Conservation (phyloP, 2,113 vertebrate species). For the Equus przewalskii region DNA sequence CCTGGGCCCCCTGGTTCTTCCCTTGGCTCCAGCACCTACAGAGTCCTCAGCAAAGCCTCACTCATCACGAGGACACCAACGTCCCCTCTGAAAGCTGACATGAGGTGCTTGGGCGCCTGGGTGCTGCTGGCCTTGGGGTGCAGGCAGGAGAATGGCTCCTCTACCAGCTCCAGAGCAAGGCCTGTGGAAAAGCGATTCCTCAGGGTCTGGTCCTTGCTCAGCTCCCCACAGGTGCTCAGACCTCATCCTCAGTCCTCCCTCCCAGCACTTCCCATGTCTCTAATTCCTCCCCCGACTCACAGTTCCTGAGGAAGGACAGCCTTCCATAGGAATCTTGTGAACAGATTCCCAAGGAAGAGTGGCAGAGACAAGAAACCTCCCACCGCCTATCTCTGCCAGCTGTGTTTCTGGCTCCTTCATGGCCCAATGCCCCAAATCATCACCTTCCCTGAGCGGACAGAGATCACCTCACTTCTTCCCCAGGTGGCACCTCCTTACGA, state of each 20-base stretch:
- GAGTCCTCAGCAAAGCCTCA: background rate
- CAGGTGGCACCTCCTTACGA: rapidly evolving
- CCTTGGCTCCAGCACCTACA: background rate
- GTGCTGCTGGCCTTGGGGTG: background rate
- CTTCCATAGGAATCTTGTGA: background rate
- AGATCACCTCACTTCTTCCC: background rate
- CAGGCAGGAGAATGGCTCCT: background rate
- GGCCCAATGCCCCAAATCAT: background rate
- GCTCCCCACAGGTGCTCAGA: background rate
- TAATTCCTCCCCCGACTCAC: background rate
- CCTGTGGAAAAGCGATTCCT: background rate
- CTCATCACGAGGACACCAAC: background rate
- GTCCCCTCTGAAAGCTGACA: background rate
- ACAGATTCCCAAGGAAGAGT: background rate
- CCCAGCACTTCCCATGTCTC: background rate
- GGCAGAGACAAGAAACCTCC: background rate
- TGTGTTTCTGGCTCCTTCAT: background rate
- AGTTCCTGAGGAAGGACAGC: background rate
- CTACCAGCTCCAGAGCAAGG: too few species aligned
- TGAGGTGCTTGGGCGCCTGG: background rate
- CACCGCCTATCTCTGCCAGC: background rate
- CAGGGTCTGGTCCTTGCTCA: too few species aligned
- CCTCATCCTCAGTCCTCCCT: background rate
- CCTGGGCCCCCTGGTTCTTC: background rate
- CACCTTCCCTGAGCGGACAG: background rate